These are phyloP conservation scores for Nasonia vitripennis DNA, from an alignment of 1,140 invertebrate genomes.

Conservation along the genomic window DNA sequence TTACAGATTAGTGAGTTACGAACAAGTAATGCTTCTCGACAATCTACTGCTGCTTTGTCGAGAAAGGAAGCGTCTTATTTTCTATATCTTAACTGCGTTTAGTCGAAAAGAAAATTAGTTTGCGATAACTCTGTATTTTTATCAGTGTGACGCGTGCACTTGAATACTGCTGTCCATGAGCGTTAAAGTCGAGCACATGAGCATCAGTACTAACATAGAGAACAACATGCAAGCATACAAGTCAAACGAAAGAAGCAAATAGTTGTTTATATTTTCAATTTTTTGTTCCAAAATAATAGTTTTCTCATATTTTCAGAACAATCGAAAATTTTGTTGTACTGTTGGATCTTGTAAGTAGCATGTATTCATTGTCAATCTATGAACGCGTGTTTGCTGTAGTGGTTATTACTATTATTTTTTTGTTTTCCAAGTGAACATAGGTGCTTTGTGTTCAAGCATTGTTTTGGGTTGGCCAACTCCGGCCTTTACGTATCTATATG, in stretches of 20 bases:
- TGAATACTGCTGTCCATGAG: slow-evolving; percentile 18
- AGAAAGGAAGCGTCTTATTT: neutral
- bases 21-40: no score
- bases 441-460: slow-evolving; percentile 55
- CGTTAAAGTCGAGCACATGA: slow-evolving; percentile 14
- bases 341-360: slow-evolving; percentile 49
- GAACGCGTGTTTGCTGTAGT: no score
- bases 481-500: slow-evolving; percentile 38
- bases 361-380: neutral
- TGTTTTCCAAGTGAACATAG: slow-evolving; percentile 53
- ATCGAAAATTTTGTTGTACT: slow-evolving; percentile 42
- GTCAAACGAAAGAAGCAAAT: slow-evolving; percentile 13
- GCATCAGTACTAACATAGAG: neutral
- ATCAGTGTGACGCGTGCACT: neutral
- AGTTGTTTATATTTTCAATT: neutral
- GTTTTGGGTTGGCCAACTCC: slow-evolving; percentile 53
- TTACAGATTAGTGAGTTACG: no score
- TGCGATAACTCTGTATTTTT: slow-evolving; percentile 29
- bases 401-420: neutral
- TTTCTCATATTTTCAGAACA: slow-evolving; percentile 14
- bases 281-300: slow-evolving; percentile 12
- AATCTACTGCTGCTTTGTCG: neutral
- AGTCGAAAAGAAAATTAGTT: slow-evolving; percentile 28
- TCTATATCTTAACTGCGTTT: neutral
- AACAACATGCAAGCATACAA: slow-evolving; percentile 32